Evolutionary conservation across 2,797 vertebrate species (phyloP).

Genomic region (Gobio occitaniae): DNA sequence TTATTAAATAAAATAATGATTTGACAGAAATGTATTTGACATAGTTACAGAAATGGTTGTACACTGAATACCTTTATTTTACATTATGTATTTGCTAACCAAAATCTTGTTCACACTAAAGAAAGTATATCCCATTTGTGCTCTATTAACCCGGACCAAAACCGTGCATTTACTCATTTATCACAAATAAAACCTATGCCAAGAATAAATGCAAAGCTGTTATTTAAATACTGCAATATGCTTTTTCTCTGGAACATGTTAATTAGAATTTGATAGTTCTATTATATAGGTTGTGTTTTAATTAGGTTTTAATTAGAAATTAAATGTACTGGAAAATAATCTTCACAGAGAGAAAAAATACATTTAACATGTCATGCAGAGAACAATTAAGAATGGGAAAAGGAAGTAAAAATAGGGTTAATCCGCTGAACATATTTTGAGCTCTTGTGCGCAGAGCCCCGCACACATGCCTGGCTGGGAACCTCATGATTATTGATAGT

Average conservation of each 20-base stretch:
- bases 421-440: constrained; percentile 9
- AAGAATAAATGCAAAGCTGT: not conserved
- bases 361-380: not conserved
- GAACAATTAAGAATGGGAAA: not conserved
- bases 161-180: not conserved
- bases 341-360: not conserved
- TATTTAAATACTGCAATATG: not conserved
- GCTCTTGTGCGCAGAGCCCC: not conserved
- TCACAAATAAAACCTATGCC: not conserved
- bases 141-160: not conserved
- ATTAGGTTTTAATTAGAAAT: not conserved
- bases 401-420: constrained; percentile 8
- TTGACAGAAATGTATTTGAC: not conserved
- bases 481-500: constrained; percentile 65
- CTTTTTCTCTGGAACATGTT: not conserved
- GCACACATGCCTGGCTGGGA: constrained; percentile 40
- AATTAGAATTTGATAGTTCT: not conserved
- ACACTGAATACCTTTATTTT: not conserved
- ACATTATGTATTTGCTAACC: not conserved
- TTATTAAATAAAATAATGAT: not conserved
- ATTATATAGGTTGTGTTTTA: constrained; percentile 8
- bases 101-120: not conserved
- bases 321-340: not conserved
- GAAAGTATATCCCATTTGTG: not conserved
- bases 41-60: not conserved